Base-by-base conservation (phyloP, 2,888 invertebrate genomes). In the Brenthis ino region DNA sequence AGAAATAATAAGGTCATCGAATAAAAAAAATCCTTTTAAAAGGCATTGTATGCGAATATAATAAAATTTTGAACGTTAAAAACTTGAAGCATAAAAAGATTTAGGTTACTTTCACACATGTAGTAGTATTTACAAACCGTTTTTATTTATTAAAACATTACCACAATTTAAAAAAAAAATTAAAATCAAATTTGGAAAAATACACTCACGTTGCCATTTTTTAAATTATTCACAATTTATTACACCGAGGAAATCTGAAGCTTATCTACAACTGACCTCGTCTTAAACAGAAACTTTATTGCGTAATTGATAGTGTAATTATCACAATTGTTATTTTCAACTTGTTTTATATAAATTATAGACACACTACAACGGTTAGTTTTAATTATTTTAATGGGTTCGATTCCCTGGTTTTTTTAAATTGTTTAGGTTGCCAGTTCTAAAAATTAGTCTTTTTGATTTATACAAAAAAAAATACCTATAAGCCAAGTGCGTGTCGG, bases 191-290 rank as follows among this genome's bases (percentile, higher is more conserved):
- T 33, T 63, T 43, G 51, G 28, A 57, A 16, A 47, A 63, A 56
- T 24, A 43, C 57, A 74, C 71, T 73, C 67, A 73, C 73, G 72
- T 70, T 54, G 66, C 67, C 74, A 74, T 73, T 58, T 70, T 55
- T 57, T 50, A 28, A 28, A 54, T 48, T 53, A 66, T 71, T 57
- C 67, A 61, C 53, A 37, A 64, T 57, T 61, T 37, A 64, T 68
- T 47, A 64, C 60, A 66, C 57, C 57, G 68, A 64, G 64, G 55
- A 66, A 65, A 72, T 72, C 70, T 68, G 68, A 66, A 68, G 61
- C 61, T 73, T 73, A 74, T 73, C 74, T 73, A 64, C 64, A 43
- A 60, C 66, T 70, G 73, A 68, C 74, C 74, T 68, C 68, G 63
- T 68, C 61, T 60, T 57, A 51, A 51, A 55, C 37, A 50, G 37